phyloP scores from a whole-genome alignment of 64 coral and sea anemone genomes.

The Montipora sp. region DNA sequence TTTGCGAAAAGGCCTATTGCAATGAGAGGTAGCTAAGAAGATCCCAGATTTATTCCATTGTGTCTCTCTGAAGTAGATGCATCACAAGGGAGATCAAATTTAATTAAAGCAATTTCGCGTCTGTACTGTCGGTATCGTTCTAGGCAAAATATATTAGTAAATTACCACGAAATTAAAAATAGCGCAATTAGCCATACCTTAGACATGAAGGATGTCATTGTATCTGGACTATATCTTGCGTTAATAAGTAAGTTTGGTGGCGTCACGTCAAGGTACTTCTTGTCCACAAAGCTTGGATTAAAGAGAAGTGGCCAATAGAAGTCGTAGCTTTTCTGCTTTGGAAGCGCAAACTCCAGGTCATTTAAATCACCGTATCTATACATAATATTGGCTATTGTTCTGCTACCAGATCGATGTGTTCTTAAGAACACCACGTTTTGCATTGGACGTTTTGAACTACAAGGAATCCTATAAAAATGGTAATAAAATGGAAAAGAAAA shows the following conservation, averaged over 20 bases:
- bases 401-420: slow-evolving; percentile 82
- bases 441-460: slow-evolving; percentile 19
- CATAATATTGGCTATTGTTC: slow-evolving; percentile 77
- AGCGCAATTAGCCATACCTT: slow-evolving; percentile 2
- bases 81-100: no score
- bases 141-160: no score
- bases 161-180: no score
- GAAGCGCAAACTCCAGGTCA: slow-evolving; percentile 83
- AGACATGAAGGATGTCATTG: slow-evolving; percentile 52
- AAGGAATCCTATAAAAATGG: slow-evolving; percentile 16
- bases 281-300: slow-evolving; percentile 86
- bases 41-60: no score
- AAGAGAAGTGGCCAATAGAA: slow-evolving; percentile 90
- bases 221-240: slow-evolving; percentile 62
- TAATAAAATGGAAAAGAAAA: background rate
- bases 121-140: no score
- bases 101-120: no score
- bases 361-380: slow-evolving; percentile 90
- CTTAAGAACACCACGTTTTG: slow-evolving; percentile 57
- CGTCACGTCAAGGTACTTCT: slow-evolving; percentile 64
- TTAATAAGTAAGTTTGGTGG: slow-evolving; percentile 66
- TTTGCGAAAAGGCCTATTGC: no score
- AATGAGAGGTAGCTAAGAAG: no score
- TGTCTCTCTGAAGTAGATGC: no score
- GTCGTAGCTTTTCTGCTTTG: slow-evolving; percentile 84